Base-by-base conservation (phyloP, 2,888 invertebrate species). In the Orchestes rusci region DNA sequence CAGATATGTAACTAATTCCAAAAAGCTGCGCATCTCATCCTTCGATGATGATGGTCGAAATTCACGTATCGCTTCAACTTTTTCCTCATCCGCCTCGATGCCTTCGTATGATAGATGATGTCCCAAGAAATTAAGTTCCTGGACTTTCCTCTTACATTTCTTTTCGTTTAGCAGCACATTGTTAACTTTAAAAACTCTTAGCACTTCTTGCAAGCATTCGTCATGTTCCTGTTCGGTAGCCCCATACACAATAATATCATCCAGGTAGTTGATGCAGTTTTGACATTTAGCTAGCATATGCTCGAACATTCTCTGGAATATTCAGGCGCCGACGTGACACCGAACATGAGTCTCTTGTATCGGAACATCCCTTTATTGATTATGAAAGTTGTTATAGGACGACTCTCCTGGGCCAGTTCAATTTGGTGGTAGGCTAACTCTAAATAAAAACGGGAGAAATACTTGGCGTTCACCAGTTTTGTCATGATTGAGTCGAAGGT, bases 331-430 rank as follows among this genome's bases (percentile, higher is more conserved):
- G 60, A 64, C 16, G 60, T 60, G 0, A 64, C 58, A 1, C 64
- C 64, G n/a, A n/a, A n/a, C n/a, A n/a, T n/a, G n/a, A n/a, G 38
- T 8, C 64, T 44, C 44, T 64, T 65, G 36, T 60, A 66, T 18
- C 62, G 39, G 40, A 55, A 60, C 34, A 56, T 19, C 2, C 56
- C 53, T 42, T 48, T 51, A 27, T 53, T 46, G 4, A 49, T 56
- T 7, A 55, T 56, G 30, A 51, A 54, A 5, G 47, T 54, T 5
- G n/a, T n/a, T n/a, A n/a, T n/a, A n/a, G 42, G 19, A 5, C 53
- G 39, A 36, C 44, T 51, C 27, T 39, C 39, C 12, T 18, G 31
- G 2, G 46, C 44, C 13, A 53, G 38, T 40, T 54, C 56, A 28
- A 63, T 17, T 35, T 62, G 59, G 31, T 62, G 59, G 36, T 57